phyloP scores from a whole-genome alignment of 1,140 invertebrate genomes.

The Macrosteles quadrilineatus region DNA sequence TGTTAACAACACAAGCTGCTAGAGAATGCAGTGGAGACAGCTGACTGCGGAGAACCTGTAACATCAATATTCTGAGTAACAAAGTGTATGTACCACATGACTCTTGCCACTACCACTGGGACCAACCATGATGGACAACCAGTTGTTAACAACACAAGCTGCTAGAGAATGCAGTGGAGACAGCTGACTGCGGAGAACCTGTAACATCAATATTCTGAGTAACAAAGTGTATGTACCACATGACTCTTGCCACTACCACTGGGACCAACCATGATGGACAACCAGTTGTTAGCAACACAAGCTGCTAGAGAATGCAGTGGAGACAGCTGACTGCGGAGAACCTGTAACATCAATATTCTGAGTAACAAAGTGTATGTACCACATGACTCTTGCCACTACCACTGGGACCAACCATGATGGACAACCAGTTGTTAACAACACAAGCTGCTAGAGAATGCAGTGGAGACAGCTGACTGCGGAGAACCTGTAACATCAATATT shows the following conservation, averaged over 20 bases:
- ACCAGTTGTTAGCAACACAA: constrained; percentile 89
- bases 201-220: constrained; percentile 53
- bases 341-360: too few species aligned
- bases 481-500: too few species aligned
- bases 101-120: constrained; percentile 79
- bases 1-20: constrained; percentile 81
- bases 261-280: constrained; percentile 79
- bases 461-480: constrained; percentile 64
- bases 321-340: constrained; percentile 66
- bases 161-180: constrained; percentile 69
- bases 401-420: constrained; percentile 76
- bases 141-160: constrained; percentile 86
- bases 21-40: constrained; percentile 68
- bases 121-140: constrained; percentile 88
- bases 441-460: constrained; percentile 79
- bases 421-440: constrained; percentile 89
- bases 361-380: constrained; percentile 76
- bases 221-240: constrained; percentile 70
- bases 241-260: constrained; percentile 81
- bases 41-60: constrained; percentile 61
- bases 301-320: constrained; percentile 73
- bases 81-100: constrained; percentile 74
- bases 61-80: constrained; percentile 53
- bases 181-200: constrained; percentile 64
- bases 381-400: constrained; percentile 82